Base-by-base conservation (phyloP, 2,797 vertebrate species). In the Tangara arthus region DNA sequence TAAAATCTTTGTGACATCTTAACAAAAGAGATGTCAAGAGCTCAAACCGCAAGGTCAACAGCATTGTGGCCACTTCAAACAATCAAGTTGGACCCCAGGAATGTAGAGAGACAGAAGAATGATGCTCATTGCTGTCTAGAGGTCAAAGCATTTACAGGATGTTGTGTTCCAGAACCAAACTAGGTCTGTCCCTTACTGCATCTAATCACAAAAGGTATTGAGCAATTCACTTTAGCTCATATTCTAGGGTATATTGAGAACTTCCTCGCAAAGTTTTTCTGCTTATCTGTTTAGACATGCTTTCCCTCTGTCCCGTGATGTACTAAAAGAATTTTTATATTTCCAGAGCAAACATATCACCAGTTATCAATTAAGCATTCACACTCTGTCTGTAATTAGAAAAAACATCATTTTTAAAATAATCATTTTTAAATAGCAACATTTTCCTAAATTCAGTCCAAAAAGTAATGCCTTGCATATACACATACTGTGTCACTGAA, bases 1-100 rank as follows among this genome's bases (percentile, higher is more conserved):
- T 92, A 94, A 97, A 97, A 96, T 94, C 96, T 97, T 97, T 96
- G 93, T 97, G 97, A 98, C 97, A 98, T 97, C 94, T 97, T 92
- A 95, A 98, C 96, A 98, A 97, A 97, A 94, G 96, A 92, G 76
- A 95, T 95, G 94, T 85, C 85, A 89, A 96, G 82, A 95, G 96
- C 91, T 96, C 97, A 94, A 93, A 95, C 87, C 93, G 87, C 91
- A 97, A 96, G 93, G 97, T 97, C 96, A 98, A 96, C 92, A 97
- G 79, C 49, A 64, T 35, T 89, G 86, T 52, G 82, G 91, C 86
- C 95, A 97, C 94, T 97, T 97, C 95, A 98, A 98, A 98, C 96
- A 98, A 97, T 94, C 78, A 93, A 85, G 52, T 27, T 93, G 93
- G 94, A 90, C 82, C 64, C 84, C 15, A 6, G 84, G 94, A 96